Evolutionary conservation across 2,113 vertebrate species (phyloP).

Genomic region (Muntiacus reevesi): DNA sequence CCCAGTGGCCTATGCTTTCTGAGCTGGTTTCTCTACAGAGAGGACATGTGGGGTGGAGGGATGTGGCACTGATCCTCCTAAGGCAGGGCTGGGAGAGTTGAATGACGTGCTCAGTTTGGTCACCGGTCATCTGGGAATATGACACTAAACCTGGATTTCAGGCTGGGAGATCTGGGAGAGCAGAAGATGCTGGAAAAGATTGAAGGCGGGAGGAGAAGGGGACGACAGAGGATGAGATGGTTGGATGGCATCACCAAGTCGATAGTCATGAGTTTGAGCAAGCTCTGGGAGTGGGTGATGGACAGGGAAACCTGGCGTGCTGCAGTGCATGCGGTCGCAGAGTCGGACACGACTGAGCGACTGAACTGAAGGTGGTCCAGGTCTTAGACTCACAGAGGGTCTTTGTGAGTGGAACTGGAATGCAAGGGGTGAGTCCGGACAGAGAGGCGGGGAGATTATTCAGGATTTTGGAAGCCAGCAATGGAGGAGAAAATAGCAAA

Average conservation of each 20-base stretch:
- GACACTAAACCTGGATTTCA: neutral
- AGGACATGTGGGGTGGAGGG: neutral
- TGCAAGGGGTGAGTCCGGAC: neutral
- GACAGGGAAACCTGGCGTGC: neutral
- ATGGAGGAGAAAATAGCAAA: neutral
- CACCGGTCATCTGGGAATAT: neutral
- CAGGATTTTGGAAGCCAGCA: neutral
- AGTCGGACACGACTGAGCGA: rapidly evolving
- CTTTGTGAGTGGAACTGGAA: neutral
- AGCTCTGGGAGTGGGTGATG: neutral
- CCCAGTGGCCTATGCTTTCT: neutral
- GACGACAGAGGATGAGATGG: neutral
- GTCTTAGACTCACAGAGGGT: neutral
- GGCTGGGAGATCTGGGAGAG: neutral
- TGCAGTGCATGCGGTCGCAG: neutral
- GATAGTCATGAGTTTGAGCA: neutral
- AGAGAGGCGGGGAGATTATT: neutral
- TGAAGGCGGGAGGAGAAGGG: neutral
- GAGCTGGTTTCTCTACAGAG: neutral
- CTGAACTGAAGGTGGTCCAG: neutral
- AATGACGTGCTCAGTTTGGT: neutral
- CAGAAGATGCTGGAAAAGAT: neutral
- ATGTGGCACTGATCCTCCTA: neutral
- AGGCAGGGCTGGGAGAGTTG: neutral
- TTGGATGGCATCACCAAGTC: neutral